These are phyloP conservation scores for Torymus tubicola DNA, from an alignment of 2,888 invertebrate genomes.

Conservation along the genomic window DNA sequence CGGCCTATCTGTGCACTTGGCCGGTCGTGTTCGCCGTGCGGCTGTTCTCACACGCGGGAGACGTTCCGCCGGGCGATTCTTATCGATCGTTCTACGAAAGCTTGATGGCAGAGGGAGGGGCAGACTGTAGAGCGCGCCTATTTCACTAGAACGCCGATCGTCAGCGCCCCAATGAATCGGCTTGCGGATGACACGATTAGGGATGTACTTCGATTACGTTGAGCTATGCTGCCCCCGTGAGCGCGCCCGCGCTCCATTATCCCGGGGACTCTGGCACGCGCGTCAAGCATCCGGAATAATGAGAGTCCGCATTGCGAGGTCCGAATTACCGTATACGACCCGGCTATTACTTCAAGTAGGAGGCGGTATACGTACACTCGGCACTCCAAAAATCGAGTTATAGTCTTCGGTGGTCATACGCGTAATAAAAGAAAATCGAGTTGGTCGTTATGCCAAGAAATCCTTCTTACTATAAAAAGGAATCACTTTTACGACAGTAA, in stretches of 20 bases:
- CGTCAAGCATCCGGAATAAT: slow-evolving; percentile 26
- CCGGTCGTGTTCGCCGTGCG: too few species aligned
- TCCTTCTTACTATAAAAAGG: too few species aligned
- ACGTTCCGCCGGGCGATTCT: background rate
- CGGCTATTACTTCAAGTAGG: too few species aligned
- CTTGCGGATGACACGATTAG: slow-evolving; percentile 44
- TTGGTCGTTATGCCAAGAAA: too few species aligned
- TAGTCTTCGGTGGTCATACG: background rate
- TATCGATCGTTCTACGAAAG: slow-evolving; percentile 28
- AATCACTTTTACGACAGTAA: too few species aligned
- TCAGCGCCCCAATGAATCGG: slow-evolving; percentile 23
- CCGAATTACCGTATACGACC: too few species aligned
- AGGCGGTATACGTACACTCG: too few species aligned
- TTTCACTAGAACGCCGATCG: slow-evolving; percentile 8
- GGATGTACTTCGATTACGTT: slow-evolving; percentile 35
- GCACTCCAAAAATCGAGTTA: too few species aligned
- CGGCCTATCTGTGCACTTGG: too few species aligned
- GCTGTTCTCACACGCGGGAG: too few species aligned
- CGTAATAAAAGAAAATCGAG: background rate
- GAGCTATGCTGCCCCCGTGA: background rate
- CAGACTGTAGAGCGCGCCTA: slow-evolving; percentile 8
- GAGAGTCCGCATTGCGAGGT: slow-evolving; percentile 9
- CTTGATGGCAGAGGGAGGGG: background rate
- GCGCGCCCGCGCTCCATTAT: too few species aligned
- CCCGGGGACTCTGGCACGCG: too few species aligned